Evolutionary conservation across 2,888 invertebrate genomes (phyloP).

Genomic region (Furcula furcula): DNA sequence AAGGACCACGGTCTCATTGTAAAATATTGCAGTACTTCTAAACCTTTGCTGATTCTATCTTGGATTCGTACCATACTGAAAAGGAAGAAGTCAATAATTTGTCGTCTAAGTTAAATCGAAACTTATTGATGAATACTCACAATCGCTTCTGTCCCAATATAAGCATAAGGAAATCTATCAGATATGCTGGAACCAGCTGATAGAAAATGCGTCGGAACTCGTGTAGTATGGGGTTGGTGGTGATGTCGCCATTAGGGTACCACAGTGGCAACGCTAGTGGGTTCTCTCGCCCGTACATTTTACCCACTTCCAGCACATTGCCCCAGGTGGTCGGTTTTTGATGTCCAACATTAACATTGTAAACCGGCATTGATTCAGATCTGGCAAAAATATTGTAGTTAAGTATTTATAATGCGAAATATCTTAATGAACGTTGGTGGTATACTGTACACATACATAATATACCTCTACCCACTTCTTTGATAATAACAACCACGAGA

Average conservation of each 20-base stretch:
- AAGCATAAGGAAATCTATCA: constrained; percentile 88
- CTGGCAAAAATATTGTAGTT: no score
- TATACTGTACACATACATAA: no score
- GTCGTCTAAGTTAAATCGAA: not conserved
- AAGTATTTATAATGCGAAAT: no score
- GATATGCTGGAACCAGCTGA: constrained; percentile 89
- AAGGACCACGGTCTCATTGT: constrained; percentile 93
- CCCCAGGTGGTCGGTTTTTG: constrained; percentile 93
- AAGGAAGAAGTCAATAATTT: no score
- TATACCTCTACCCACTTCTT: no score
- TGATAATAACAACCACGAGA: no score
- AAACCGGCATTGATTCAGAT: constrained; percentile 86
- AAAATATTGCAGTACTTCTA: constrained; percentile 92
- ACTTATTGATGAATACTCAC: constrained; percentile 83
- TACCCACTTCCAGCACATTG: constrained; percentile 87
- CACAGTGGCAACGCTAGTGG: constrained; percentile 93
- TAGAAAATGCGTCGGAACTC: constrained; percentile 85
- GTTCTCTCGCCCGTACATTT: constrained; percentile 84
- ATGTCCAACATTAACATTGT: constrained; percentile 93
- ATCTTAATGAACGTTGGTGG: no score
- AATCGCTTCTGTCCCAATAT: constrained; percentile 88
- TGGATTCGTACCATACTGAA: constrained; percentile 89
- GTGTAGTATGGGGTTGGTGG: constrained; percentile 84
- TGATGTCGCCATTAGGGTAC: constrained; percentile 91
- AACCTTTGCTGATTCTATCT: constrained; percentile 86